Evolutionary conservation across 2,797 vertebrate genomes (phyloP), one percentile per base, ranked within the genome.

Genomic region (Distichodus sexfasciatus): DNA sequence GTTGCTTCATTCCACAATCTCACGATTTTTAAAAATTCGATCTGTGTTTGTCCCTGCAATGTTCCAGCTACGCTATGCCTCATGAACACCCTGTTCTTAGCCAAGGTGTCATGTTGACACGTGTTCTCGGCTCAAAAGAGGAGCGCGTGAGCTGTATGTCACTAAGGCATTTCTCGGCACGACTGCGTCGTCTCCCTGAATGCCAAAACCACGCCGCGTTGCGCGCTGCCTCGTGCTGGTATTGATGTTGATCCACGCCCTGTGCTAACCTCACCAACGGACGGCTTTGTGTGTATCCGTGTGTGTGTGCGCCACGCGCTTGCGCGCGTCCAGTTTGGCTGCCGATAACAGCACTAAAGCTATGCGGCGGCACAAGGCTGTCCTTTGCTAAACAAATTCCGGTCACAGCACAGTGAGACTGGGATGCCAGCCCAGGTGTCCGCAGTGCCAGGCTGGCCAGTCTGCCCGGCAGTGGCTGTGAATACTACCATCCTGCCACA

Each of bases 391-490:
- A 59, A 58, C 53, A 58, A 40, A 68, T 67, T 68, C 35, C 54
- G 57, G 43, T 68, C 66, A 23, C 43, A 29, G 53, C 63, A 59
- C 29, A 14, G 44, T 26, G 51, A 69, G 76, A 64, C 66, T 68
- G 44, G 38, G 48, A 66, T 73, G 67, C 61, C 81, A 71, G 69
- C 44, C 53, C 72, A 78, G 71, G 67, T 78, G 76, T 72, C 75
- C 78, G 72, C 35, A 17, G 62, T 31, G 3, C 68, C 24, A 14
- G 29, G 53, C 51, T 64, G 63, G 65, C n/a, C n/a, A n/a, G n/a
- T n/a, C n/a, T n/a, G n/a, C n/a, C n/a, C n/a, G n/a, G n/a, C n/a
- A n/a, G n/a, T 60, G 69, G 60, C n/a, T 40, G 40, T 44, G 44
- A 77, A 69, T 47, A 46, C 54, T 31, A 46, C 61, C 67, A 44